Evolutionary conservation across 2,888 invertebrate species (phyloP), one percentile per base, ranked within the genome.

Genomic region (Lamellibrachia satsuma): DNA sequence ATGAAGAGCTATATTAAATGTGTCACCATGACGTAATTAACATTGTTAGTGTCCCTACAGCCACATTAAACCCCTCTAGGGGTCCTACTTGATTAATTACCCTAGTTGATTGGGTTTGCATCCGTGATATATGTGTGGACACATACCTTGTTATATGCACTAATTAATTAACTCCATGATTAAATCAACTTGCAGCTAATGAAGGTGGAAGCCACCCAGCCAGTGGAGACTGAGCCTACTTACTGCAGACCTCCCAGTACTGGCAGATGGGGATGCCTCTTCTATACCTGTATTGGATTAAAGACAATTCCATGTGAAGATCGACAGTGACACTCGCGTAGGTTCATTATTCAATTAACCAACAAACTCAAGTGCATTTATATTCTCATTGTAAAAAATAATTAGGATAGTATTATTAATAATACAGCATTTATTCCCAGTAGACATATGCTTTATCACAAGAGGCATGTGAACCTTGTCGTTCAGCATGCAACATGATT

Each of bases 11-110:
- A 2, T 75, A 75, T 75, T 75, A 75, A 75, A 75, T 75, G 75
- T 75, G 75, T 75, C 75, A 75, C 75, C 75, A 75, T 75, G 75
- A 75, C 75, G 22, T 75, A 75, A 75, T 75, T 75, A 75, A 75
- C 75, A 75, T 75, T 75, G 75, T 75, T 75, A 75, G 75, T 75
- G 22, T 75, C 75, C 75, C 75, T 75, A n/a, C 75, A 75, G 15
- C 75, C 75, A 75, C 75, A 75, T 75, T 75, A 75, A 75, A 75
- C 75, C 75, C 75, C 75, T 75, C 75, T 22, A 75, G 75, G 75
- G 57, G n/a, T 22, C 22, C 75, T 15, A n/a, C 22, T 75, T 75
- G 75, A 75, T 75, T 75, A 75, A 75, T 75, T 75, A n/a, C 75
- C 75, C 75, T 75, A 22, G 75, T 75, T 75, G 75, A 75, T 75